These are phyloP conservation scores for Ophioderma brevispina DNA, from an alignment of 35 echinoderm and acorn worm genomes.

Conservation along the genomic window DNA sequence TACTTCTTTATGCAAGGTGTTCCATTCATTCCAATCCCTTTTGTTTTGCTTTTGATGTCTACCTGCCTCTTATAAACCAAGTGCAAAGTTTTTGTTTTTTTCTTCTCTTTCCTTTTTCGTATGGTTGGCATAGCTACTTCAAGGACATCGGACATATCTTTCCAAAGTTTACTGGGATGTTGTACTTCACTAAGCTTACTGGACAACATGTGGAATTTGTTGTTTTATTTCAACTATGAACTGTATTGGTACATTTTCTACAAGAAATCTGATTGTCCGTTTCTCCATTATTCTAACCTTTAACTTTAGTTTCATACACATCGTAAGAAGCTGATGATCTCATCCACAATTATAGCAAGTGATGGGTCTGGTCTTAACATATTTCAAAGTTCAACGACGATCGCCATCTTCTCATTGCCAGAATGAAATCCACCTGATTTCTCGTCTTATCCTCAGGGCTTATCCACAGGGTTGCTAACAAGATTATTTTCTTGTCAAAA, in stretches of 20 bases:
- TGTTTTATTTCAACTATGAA: not conserved
- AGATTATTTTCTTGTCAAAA: not conserved
- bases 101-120: not conserved
- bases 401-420: not conserved
- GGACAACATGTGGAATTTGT: not conserved
- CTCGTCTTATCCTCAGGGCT: too few species aligned
- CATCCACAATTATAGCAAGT: too few species aligned
- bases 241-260: not conserved
- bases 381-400: not conserved
- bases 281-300: not conserved
- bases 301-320: not conserved
- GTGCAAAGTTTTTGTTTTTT: too few species aligned
- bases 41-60: too few species aligned
- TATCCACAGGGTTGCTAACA: not conserved
- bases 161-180: not conserved
- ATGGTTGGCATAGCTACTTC: not conserved
- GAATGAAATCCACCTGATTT: not conserved
- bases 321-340: not conserved
- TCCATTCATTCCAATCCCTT: too few species aligned
- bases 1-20: too few species aligned
- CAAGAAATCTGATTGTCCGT: not conserved
- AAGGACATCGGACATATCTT: not conserved
- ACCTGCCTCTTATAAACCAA: too few species aligned
- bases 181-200: not conserved
- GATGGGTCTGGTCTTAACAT: not conserved